phyloP scores from a whole-genome alignment of 2,797 vertebrate species.

The Syndactyla subalaris region DNA sequence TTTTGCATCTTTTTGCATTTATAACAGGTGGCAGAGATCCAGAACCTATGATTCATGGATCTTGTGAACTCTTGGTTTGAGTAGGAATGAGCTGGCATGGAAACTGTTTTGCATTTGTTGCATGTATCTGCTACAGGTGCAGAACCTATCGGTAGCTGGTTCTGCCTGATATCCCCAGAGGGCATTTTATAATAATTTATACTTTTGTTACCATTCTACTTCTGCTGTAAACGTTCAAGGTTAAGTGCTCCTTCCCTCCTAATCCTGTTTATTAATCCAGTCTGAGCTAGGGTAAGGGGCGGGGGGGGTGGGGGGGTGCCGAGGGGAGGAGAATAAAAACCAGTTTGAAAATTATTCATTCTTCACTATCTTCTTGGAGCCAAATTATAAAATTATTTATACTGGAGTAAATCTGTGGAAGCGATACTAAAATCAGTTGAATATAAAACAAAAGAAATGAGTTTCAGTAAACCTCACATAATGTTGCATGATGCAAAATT shows the following conservation, averaged over 20 bases:
- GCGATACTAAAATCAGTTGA: neutral
- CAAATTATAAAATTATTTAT: neutral
- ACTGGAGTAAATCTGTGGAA: neutral
- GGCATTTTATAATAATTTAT: conserved; percentile 51
- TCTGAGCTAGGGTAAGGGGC: neutral
- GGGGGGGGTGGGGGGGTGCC: no score
- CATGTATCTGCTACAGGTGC: conserved; percentile 16
- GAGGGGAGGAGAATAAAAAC: neutral
- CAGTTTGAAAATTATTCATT: neutral
- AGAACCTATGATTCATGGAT: neutral
- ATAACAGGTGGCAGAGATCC: neutral
- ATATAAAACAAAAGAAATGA: neutral
- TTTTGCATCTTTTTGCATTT: conserved; percentile 17
- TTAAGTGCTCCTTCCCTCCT: neutral
- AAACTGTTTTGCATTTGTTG: conserved; percentile 23
- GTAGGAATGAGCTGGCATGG: neutral
- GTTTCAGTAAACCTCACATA: neutral
- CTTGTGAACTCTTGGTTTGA: neutral
- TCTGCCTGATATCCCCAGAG: neutral
- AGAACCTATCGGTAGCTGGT: neutral
- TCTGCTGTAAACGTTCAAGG: conserved; percentile 32
- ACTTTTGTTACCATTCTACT: neutral
- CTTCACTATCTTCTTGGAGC: neutral
- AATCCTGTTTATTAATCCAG: neutral
- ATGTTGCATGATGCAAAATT: neutral